Evolutionary conservation across 2,113 vertebrate genomes (phyloP).

Genomic region (Setophaga petechia): DNA sequence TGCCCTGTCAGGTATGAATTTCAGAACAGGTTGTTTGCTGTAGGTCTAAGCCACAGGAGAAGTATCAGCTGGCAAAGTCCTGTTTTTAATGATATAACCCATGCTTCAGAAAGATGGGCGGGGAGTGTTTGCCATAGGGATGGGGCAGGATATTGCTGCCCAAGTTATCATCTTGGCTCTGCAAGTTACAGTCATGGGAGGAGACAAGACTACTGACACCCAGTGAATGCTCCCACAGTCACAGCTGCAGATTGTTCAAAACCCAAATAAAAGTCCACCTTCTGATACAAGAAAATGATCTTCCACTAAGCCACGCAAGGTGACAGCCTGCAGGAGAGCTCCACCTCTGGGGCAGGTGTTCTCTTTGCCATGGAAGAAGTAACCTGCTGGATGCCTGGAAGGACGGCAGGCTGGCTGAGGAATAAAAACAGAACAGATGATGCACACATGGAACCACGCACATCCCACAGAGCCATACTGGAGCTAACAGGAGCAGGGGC

Average conservation of each 20-base stretch:
- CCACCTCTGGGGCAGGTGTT: neutral
- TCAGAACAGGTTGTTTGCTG: neutral
- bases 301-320: neutral
- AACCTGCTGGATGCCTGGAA: neutral
- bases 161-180: neutral
- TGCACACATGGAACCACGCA: accelerated
- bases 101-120: neutral
- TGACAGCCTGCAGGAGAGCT: neutral
- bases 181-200: neutral
- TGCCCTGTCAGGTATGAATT: neutral
- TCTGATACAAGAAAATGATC: neutral
- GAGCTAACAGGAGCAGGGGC: neutral
- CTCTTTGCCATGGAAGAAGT: neutral
- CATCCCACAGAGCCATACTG: accelerated
- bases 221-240: neutral
- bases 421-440: accelerated
- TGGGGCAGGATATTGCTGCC: neutral
- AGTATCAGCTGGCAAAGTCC: neutral
- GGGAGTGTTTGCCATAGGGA: accelerated
- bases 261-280: neutral
- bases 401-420: neutral
- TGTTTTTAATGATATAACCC: neutral
- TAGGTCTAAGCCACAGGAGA: neutral
- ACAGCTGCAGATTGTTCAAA: neutral
- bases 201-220: neutral